Evolutionary conservation across 2,797 vertebrate species (phyloP), one percentile per base, ranked within the genome.

Genomic region (Oreortyx pictus): DNA sequence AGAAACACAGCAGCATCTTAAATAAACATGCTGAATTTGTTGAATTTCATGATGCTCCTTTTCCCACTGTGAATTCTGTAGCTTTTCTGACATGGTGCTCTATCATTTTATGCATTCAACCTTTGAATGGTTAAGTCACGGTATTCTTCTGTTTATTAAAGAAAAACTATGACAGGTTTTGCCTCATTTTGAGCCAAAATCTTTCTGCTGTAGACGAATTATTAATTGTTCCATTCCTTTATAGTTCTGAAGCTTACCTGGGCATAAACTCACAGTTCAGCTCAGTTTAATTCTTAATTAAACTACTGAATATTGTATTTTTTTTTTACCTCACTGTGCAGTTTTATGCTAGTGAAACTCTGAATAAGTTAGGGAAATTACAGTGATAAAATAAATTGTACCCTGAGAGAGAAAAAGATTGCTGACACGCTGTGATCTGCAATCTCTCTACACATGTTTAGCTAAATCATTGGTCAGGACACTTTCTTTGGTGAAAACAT

Each of bases 11-110:
- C 84, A 81, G 79, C 73, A 85, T 41, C 47, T 92, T 95, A 77
- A 91, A 57, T 71, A 94, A 93, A 72, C 3, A 5, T 12, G 14
- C 86, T 75, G 88, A 93, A 66, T 91, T 95, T 91, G 64, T 82
- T 78, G 74, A 80, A 80, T 71, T 93, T 80, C 86, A 62, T 95
- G 75, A 61, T 61, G 37, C 56, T 93, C 76, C 75, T 60, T 88
- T 93, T 92, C 89, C 90, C 95, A 94, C 93, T 97, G 94, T 97
- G 95, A 97, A 94, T 94, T 92, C 88, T 83, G 78, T 92, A 93
- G 91, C 82, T 92, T 88, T 95, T 94, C 60, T 82, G 80, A 86
- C 68, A 65, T 77, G 93, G 94, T 96, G 92, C 96, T 96, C 52
- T 90, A 12, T 93, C 25, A 54, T 76, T 94, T 74, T 94, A 70